These are phyloP conservation scores for Hipposideros larvatus DNA, from an alignment of 2,797 vertebrate genomes.

Conservation along the genomic window DNA sequence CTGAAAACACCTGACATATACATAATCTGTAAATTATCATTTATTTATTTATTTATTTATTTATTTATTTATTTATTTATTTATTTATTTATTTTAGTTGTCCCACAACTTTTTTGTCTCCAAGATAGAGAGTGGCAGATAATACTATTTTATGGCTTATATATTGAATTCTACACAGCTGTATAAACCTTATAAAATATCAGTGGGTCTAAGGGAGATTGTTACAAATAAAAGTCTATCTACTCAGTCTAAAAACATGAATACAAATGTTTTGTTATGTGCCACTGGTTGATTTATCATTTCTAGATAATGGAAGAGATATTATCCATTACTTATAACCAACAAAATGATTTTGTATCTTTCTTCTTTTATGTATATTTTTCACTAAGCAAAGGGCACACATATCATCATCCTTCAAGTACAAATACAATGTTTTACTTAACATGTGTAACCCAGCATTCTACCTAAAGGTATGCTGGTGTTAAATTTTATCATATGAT, in stretches of 20 bases:
- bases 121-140: not conserved
- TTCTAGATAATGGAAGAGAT: not conserved
- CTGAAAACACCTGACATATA: not conserved
- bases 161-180: not conserved
- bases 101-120: not conserved
- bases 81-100: not conserved
- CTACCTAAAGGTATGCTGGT: not conserved
- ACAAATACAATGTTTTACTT: not conserved
- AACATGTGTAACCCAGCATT: not conserved
- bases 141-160: not conserved
- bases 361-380: not conserved
- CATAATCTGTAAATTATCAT: not conserved
- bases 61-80: not conserved
- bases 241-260: conserved; percentile 52
- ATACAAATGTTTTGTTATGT: conserved; percentile 27
- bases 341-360: not conserved
- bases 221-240: conserved; percentile 53
- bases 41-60: not conserved
- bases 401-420: not conserved
- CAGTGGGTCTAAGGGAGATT: not conserved
- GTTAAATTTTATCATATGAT: conserved; percentile 55
- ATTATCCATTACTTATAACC: conserved; percentile 38
- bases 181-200: conserved; percentile 43
- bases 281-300: conserved; percentile 5
- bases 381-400: not conserved